These are phyloP conservation scores for Pegoplata infirma DNA, from an alignment of 2,888 invertebrate genomes.

Conservation along the genomic window DNA sequence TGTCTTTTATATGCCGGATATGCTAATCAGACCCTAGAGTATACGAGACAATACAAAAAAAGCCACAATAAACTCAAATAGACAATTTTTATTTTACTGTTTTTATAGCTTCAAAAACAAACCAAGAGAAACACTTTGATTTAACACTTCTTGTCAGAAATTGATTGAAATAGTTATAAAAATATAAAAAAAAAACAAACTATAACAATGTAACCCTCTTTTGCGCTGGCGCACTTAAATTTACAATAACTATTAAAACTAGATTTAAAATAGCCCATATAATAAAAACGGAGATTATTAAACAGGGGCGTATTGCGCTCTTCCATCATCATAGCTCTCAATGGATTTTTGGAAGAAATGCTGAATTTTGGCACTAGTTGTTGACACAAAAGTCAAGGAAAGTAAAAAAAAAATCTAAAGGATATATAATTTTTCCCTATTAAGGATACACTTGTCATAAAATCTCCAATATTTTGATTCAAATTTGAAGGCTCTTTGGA, in stretches of 20 bases:
- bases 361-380: no score
- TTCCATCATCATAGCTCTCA: no score
- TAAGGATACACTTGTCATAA: no score
- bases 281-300: background rate
- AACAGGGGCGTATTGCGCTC: constrained; percentile 6
- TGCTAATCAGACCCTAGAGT: constrained; percentile 62
- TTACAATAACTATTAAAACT: constrained; percentile 9
- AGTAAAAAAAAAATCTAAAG: no score
- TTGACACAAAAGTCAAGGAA: no score
- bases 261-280: constrained; percentile 51
- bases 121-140: constrained; percentile 69
- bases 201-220: constrained; percentile 35
- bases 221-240: constrained; percentile 50
- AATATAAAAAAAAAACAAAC: constrained; percentile 26
- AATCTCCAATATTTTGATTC: no score
- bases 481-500: no score
- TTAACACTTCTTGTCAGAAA: constrained; percentile 77
- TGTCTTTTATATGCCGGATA: constrained; percentile 61
- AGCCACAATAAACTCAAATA: constrained; percentile 39
- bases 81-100: constrained; percentile 48
- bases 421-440: no score
- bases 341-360: background rate
- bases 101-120: constrained; percentile 20
- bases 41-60: background rate
- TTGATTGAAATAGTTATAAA: constrained; percentile 70